Evolutionary conservation across 2,797 vertebrate species (phyloP).

Genomic region (Rallus crepitans): DNA sequence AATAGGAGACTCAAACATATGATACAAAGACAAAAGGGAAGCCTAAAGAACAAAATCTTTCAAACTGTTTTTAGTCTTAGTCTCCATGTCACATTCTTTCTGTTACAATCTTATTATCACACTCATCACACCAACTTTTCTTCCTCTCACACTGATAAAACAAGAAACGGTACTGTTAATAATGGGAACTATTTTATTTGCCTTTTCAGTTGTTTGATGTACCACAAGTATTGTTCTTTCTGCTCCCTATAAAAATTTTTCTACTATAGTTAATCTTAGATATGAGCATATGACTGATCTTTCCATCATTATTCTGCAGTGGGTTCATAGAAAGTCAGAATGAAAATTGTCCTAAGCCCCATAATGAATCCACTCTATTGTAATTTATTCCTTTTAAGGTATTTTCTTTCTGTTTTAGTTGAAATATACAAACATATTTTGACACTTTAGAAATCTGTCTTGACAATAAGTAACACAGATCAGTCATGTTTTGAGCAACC

Average conservation of each 20-base stretch:
- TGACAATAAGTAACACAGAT: neutral
- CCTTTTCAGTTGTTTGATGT: neutral
- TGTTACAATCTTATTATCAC: neutral
- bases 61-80: neutral
- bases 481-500: neutral
- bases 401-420: neutral
- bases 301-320: neutral
- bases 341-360: neutral
- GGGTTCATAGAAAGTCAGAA: neutral
- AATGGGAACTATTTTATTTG: neutral
- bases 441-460: neutral
- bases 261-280: neutral
- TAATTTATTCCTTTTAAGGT: neutral
- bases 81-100: neutral
- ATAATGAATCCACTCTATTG: neutral
- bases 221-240: neutral
- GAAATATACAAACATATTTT: neutral
- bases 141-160: neutral
- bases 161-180: neutral
- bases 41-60: neutral
- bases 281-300: neutral
- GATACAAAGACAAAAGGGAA: neutral
- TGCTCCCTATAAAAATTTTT: neutral
- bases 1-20: neutral
- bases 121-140: neutral